phyloP scores from a whole-genome alignment of 2,888 invertebrate genomes.

The Heliconius charithonia region DNA sequence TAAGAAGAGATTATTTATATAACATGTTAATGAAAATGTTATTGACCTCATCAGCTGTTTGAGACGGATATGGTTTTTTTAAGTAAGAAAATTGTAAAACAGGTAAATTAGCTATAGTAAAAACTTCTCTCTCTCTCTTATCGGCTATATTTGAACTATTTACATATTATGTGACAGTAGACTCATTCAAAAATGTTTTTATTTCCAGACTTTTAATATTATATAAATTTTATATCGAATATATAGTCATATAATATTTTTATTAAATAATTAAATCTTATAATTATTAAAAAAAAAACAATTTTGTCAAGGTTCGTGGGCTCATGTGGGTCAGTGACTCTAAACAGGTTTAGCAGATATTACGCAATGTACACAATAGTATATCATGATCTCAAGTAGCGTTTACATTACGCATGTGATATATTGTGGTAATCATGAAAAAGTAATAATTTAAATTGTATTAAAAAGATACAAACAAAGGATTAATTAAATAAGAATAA shows the following conservation, averaged over 20 bases:
- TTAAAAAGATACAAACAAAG: neutral
- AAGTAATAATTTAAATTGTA: neutral
- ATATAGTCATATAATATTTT: neutral
- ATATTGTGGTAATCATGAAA: neutral
- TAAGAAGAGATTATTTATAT: conserved; percentile 30
- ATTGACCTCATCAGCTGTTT: conserved; percentile 37
- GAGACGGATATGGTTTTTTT: conserved; percentile 12
- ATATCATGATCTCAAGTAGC: conserved; percentile 15
- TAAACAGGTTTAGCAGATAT: conserved; percentile 38
- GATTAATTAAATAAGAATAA: neutral
- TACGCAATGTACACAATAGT: conserved; percentile 33
- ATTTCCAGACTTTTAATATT: neutral
- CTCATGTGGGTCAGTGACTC: conserved; percentile 45
- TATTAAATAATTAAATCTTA: neutral
- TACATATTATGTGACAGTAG: neutral
- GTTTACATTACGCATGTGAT: conserved; percentile 3
- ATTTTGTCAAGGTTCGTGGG: conserved; percentile 37
- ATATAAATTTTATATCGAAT: neutral
- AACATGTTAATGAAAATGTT: conserved; percentile 24
- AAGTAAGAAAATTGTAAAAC: neutral
- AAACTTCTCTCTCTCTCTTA: neutral
- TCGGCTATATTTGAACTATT: neutral
- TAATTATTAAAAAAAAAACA: conserved; percentile 24
- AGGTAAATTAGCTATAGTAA: neutral
- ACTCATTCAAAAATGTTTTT: neutral